phyloP scores from a whole-genome alignment of 2,797 vertebrate species.

The Liasis olivaceus region DNA sequence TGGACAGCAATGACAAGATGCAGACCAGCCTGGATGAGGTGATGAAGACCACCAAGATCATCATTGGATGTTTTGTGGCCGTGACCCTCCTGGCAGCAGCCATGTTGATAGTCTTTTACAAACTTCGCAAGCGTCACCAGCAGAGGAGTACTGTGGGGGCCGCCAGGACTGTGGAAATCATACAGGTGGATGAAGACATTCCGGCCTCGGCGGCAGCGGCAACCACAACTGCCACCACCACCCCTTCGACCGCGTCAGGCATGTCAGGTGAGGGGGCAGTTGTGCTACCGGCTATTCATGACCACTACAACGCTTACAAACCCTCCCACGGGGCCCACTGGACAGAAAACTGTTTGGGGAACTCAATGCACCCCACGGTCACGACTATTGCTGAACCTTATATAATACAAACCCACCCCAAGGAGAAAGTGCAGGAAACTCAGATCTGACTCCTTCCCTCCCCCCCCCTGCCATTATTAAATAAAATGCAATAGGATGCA shows the following conservation, averaged over 20 bases:
- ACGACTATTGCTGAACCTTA: slow-evolving; percentile 90
- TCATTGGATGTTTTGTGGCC: slow-evolving; percentile 97
- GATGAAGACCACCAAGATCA: slow-evolving; percentile 99
- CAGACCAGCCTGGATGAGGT: slow-evolving; percentile 94
- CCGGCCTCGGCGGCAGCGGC: slow-evolving; percentile 75
- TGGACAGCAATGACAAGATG: slow-evolving; percentile 81
- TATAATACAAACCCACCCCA: slow-evolving; percentile 90
- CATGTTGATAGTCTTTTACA: slow-evolving; percentile 98
- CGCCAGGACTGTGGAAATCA: slow-evolving; percentile 91
- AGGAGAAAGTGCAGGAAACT: slow-evolving; percentile 99
- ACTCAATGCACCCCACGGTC: slow-evolving; percentile 88
- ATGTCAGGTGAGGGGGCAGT: slow-evolving; percentile 87
- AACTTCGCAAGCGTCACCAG: slow-evolving; percentile 96
- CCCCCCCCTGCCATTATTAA: slow-evolving; percentile 43
- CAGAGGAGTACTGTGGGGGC: slow-evolving; percentile 92
- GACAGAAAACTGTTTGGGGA: slow-evolving; percentile 94
- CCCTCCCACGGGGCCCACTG: slow-evolving; percentile 89
- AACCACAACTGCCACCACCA: slow-evolving; percentile 10
- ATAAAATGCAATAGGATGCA: slow-evolving; percentile 94
- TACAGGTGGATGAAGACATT: slow-evolving; percentile 93
- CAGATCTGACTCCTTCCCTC: slow-evolving; percentile 85
- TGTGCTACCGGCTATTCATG: slow-evolving; percentile 86
- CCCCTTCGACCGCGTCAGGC: slow-evolving; percentile 75
- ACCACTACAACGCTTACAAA: slow-evolving; percentile 96
- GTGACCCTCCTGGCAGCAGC: slow-evolving; percentile 93